phyloP scores from a whole-genome alignment of 2,113 vertebrate species.

The Tapirus terrestris region DNA sequence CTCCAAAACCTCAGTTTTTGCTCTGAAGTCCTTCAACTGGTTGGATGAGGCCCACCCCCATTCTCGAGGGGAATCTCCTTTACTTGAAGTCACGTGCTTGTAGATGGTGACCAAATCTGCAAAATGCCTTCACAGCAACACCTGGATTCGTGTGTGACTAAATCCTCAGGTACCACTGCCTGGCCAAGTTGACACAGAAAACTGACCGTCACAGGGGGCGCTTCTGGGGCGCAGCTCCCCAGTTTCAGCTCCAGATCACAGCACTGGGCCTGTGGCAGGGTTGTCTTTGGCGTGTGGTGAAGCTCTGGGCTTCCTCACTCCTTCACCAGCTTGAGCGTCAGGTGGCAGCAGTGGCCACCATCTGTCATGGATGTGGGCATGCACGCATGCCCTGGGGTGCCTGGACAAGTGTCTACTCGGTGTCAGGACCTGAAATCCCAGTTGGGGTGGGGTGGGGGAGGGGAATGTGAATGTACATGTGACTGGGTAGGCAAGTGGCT shows the following conservation, averaged over 20 bases:
- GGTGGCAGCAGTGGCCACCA: rapidly evolving
- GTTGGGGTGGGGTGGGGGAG: neutral
- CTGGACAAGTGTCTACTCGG: neutral
- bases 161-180: too few species aligned
- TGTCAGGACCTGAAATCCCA: neutral
- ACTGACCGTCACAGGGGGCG: rapidly evolving
- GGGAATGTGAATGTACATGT: neutral
- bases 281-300: rapidly evolving
- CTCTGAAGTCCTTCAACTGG: neutral
- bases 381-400: rapidly evolving
- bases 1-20: neutral
- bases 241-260: neutral
- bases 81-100: neutral
- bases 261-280: too few species aligned
- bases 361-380: neutral
- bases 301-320: neutral
- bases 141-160: neutral
- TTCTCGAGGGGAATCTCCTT: neutral
- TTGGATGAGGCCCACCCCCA: neutral
- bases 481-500: neutral
- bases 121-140: neutral
- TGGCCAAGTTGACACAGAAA: neutral
- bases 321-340: neutral
- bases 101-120: neutral
- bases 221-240: neutral